A percentile compares a stretch with the other conserved stretches of the same genome.
These are phyloP conservation scores for Andinoacara biseriatus DNA, from an alignment of 2,113 vertebrate species.

Conservation along the genomic window DNA sequence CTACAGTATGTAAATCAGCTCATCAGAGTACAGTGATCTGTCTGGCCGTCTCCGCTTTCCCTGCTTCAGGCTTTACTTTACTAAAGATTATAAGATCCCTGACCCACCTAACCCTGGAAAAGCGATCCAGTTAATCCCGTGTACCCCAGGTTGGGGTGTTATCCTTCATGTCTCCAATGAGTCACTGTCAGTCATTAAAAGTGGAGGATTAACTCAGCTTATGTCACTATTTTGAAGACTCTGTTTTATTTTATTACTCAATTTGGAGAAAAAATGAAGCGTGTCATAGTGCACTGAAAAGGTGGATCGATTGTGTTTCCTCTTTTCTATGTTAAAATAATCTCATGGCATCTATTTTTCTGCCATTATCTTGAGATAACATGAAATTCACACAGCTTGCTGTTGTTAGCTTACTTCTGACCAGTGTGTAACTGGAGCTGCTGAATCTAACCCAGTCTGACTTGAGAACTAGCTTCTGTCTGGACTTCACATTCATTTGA, in stretches of 20 bases:
- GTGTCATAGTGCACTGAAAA: not conserved
- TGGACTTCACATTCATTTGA: constrained; percentile 10
- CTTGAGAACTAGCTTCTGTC: constrained; percentile 20
- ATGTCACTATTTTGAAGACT: not conserved
- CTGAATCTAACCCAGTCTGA: constrained; percentile 13
- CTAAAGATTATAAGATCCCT: constrained; percentile 63
- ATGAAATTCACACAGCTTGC: constrained; percentile 27
- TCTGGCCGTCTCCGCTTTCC: constrained; percentile 67
- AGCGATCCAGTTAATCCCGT: constrained; percentile 58
- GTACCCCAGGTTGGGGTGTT: constrained; percentile 21
- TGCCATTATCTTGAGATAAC: constrained; percentile 3
- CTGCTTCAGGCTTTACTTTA: constrained; percentile 39
- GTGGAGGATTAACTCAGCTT: constrained; percentile 12
- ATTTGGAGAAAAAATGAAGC: constrained; percentile 1
- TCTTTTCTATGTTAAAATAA: not conserved
- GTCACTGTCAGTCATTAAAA: constrained; percentile 27
- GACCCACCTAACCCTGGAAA: constrained; percentile 35
- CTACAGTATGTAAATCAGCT: constrained; percentile 56
- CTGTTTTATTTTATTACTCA: constrained; percentile 7
- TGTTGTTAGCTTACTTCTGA: constrained; percentile 14
- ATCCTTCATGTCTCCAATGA: not conserved
- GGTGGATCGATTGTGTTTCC: not conserved
- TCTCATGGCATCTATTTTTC: not conserved
- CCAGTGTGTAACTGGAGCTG: constrained; percentile 13
- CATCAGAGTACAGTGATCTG: constrained; percentile 57